These are phyloP conservation scores for Hydractinia symbiolongicarpus DNA, from an alignment of 30 jellyfish, hydroid and myxozoan genomes.

Conservation along the genomic window DNA sequence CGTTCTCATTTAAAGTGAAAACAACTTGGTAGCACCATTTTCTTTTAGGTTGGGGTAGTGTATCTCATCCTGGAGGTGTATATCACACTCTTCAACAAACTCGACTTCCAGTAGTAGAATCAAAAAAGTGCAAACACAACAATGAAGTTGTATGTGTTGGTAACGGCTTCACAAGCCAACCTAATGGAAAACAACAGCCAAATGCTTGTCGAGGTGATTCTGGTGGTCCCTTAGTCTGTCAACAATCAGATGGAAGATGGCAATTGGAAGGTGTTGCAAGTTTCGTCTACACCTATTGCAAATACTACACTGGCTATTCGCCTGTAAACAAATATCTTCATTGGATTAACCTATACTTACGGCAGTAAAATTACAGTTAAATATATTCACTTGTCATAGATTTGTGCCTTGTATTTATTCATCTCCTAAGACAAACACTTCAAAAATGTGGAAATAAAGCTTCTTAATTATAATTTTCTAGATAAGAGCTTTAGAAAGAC, in stretches of 20 bases:
- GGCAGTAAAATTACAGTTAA: no score
- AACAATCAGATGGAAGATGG: slow-evolving; percentile 3
- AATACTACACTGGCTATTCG: slow-evolving; percentile 2
- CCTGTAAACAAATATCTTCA: not conserved
- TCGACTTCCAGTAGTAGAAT: not conserved
- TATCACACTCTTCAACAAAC: not conserved
- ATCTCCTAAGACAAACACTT: no score
- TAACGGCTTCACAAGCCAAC: not conserved
- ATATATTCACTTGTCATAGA: no score
- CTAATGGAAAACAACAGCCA: slow-evolving; percentile 16
- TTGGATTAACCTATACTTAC: not conserved
- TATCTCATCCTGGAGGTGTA: slow-evolving; percentile 1
- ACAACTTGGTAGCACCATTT: not conserved
- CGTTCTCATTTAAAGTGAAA: no score
- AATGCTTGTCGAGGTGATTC: slow-evolving; percentile 15
- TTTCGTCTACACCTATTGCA: slow-evolving; percentile 9
- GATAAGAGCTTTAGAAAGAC: no score
- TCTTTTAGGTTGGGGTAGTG: not conserved
- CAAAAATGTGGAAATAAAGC: no score
- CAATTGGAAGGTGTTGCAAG: slow-evolving; percentile 16
- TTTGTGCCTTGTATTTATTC: no score
- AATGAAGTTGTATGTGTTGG: slow-evolving; percentile 8
- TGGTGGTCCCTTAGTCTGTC: slow-evolving; percentile 17
- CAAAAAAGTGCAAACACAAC: not conserved
- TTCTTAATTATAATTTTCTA: no score